These are phyloP conservation scores for Oscheius myriophilus DNA, from an alignment of 2,888 invertebrate genomes.

Conservation along the genomic window DNA sequence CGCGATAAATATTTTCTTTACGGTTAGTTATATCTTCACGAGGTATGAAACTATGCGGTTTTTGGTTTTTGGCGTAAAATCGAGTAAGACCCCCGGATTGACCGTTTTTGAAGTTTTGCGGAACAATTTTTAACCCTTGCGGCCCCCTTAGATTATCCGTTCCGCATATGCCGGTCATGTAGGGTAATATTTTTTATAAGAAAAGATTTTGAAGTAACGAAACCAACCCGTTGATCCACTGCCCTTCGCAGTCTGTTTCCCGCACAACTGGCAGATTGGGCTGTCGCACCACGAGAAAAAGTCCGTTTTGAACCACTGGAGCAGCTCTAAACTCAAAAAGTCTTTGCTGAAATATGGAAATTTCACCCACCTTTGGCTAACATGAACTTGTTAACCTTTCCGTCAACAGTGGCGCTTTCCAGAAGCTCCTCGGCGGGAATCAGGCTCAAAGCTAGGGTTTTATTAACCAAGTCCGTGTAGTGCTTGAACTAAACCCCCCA, in stretches of 20 bases:
- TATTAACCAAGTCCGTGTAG: conserved; percentile 59
- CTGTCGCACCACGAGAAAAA: conserved; percentile 92
- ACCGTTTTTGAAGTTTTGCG: too few species aligned
- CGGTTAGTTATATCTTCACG: too few species aligned
- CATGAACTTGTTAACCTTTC: conserved; percentile 38
- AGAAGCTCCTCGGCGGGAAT: conserved; percentile 58
- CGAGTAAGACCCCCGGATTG: too few species aligned
- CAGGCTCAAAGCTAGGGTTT: conserved; percentile 62
- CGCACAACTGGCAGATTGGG: conserved; percentile 77
- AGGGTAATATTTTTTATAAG: too few species aligned
- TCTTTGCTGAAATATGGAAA: neutral
- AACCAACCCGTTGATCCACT: neutral
- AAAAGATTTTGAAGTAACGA: neutral
- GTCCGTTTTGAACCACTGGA: conserved; percentile 89
- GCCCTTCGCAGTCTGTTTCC: conserved; percentile 22
- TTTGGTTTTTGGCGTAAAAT: too few species aligned
- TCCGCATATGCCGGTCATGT: too few species aligned
- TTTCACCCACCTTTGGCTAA: conserved; percentile 38
- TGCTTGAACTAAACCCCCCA: conserved; percentile 40
- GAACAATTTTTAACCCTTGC: too few species aligned
- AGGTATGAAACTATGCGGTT: too few species aligned
- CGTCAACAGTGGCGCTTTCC: conserved; percentile 35
- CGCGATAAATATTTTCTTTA: too few species aligned
- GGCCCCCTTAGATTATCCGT: too few species aligned
- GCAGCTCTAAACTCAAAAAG: conserved; percentile 75